Percentiles rank a stretch among this genome's conserved stretches.
These are phyloP conservation scores for Nannobrachium achirus DNA, from an alignment of 2,113 vertebrate species.

Conservation along the genomic window DNA sequence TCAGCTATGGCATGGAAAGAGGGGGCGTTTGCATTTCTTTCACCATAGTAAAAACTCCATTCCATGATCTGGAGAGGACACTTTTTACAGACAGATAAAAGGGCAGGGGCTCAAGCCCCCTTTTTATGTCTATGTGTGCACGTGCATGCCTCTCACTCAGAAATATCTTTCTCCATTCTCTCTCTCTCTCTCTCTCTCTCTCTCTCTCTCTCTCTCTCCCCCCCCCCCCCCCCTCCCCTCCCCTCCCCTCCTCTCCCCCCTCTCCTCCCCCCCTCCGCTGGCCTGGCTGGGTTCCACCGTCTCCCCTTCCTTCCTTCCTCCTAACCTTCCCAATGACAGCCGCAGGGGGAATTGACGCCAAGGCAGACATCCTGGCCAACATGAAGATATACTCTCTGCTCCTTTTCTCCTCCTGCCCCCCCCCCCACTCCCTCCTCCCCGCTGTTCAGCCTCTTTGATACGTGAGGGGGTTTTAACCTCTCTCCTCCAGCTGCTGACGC, in stretches of 20 bases:
- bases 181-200: conserved; percentile 43
- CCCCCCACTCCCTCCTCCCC: conserved; percentile 62
- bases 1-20: too few species aligned
- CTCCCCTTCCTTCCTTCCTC: conserved; percentile 54
- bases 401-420: too few species aligned
- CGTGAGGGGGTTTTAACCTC: conserved; percentile 82
- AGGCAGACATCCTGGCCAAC: conserved; percentile 79
- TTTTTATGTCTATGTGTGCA: too few species aligned
- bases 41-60: too few species aligned
- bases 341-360: conserved; percentile 77
- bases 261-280: conserved; percentile 35
- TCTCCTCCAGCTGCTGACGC: conserved; percentile 82
- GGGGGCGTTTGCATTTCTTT: too few species aligned
- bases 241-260: too few species aligned
- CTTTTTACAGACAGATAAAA: too few species aligned
- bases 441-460: conserved; percentile 82
- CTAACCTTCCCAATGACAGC: conserved; percentile 83
- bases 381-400: conserved; percentile 81
- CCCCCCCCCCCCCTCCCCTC: conserved; percentile 9
- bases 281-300: conserved; percentile 52
- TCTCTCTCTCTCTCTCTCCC: conserved; percentile 31
- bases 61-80: too few species aligned
- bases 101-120: too few species aligned
- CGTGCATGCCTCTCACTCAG: too few species aligned
- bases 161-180: conserved; percentile 50